Base-by-base conservation (phyloP, 2,888 invertebrate species). In the Cataglyphis altisquamis region DNA sequence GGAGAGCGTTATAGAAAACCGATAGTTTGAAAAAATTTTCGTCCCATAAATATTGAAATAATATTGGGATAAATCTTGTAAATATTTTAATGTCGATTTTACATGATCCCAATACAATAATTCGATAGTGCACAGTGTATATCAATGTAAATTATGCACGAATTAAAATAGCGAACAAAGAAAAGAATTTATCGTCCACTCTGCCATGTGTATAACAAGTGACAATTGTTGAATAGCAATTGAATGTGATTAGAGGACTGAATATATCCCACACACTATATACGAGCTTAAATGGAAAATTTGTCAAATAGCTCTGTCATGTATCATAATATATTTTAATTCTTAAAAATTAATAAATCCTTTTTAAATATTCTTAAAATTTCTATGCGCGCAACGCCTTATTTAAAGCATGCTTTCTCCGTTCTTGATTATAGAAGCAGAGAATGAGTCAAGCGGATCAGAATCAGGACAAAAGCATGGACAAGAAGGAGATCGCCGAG, bases 401-500 rank as follows among this genome's bases (percentile, higher is more conserved):
- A 10, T 9, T 78, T 32, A 64, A 78, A 21, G 9, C 15, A 4
- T 15, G 15, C 41, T 29, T 29, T 39, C 63, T 18, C 15, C 36
- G n/a, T 1, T 75, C 41, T 70, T 32, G 55, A 60, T 72, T 68
- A 72, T 60, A 80, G 78, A 25, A 45, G 5, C 21, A 39, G 25
- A 72, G 36, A 39, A 90, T 90, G 90, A 90, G 89, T 29, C 86
- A 90, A 39, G 70, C 63, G 25, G 91, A 91, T 62, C 89, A 89
- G 21, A 91, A 90, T 60, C 89, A 90, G 66, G 92, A 92, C 64
- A 91, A 92, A 84, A 94, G 92, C 72, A 93, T 93, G 94, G 95
- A 94, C 88, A 95, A 94, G 91, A 95, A 92, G 84, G 94, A 94
- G 86, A 94, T 94, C 70, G 94, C 93, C 8, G 93, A 93, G 62